Base-by-base conservation (phyloP, 2,888 invertebrate genomes). In the Agrochola circellaris region DNA sequence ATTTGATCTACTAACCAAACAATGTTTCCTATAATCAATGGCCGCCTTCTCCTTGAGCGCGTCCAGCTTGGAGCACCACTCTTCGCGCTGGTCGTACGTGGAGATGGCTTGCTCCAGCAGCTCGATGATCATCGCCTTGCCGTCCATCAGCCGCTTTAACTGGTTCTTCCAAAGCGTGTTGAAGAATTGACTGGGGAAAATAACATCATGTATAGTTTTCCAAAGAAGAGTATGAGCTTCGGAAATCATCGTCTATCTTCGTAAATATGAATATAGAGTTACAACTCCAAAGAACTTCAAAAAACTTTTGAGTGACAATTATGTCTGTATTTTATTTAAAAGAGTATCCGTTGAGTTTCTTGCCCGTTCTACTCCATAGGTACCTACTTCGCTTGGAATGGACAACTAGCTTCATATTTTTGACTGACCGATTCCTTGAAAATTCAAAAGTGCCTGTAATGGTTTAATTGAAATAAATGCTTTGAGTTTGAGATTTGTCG, bases 1-100 rank as follows among this genome's bases (percentile, higher is more conserved):
- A 51, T 51, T 51, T 51, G 48, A 51, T 51, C 60, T 15, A 42
- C 89, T 79, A 83, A 96, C 96, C 93, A 96, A 89, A 65, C 96
- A 96, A 88, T 96, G 96, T 72, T 96, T 96, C 82, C 96, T 93
- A 58, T 96, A 96, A 75, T 96, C 96, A 17, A 94, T 89, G 0
- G 96, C 94, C 0, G 97, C 98, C 83, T 98, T 97, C 86, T 98
- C 98, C 90, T 98, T 98, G 56, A 99, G 95, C 0, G 98, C 98
- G 82, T 98, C 97, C 62, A 99, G 97, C 94, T 99, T 99, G 76
- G 98, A 97, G 91, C 98, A 97, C 94, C 98, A 97, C 91, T 98
- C 98, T 92, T 98, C 99, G 81, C 99, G 97, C 93, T 99, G 98
- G 94, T 99, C 99, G 91, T 99, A 99, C 1, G 99, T 98, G 61